Percentiles rank a stretch among this genome's conserved stretches.
Evolutionary conservation across 1,140 invertebrate genomes (phyloP).

Genomic region (Pseudachorutes palmiensis): DNA sequence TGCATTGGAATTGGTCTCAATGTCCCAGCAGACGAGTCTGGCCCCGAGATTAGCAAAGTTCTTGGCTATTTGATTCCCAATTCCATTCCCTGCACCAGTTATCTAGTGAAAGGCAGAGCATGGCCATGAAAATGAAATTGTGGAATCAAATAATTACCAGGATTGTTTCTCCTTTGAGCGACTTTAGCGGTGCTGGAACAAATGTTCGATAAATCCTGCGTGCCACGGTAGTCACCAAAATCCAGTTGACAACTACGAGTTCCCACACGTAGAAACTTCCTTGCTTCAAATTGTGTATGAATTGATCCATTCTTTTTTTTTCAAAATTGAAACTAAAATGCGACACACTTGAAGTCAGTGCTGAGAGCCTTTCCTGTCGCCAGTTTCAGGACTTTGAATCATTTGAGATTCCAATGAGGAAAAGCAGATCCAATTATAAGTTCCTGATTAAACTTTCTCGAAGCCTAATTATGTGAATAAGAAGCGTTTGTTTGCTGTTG

Average conservation of each 20-base stretch:
- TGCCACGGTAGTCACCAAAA: not conserved
- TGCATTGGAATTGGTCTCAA: conserved; percentile 25
- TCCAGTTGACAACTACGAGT: not conserved
- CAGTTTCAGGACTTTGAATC: too few species aligned
- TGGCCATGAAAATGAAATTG: not conserved
- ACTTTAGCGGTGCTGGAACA: conserved; percentile 20
- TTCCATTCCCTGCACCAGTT: conserved; percentile 34
- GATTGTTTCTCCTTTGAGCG: conserved; percentile 31
- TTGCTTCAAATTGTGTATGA: not conserved
- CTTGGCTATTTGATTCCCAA: conserved; percentile 28
- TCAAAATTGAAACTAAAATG: too few species aligned
- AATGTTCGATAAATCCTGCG: not conserved
- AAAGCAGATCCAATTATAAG: too few species aligned
- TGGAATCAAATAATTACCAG: conserved; percentile 20
- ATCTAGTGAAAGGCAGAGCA: conserved; percentile 19
- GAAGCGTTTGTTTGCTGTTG: too few species aligned
- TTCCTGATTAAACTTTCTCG: too few species aligned
- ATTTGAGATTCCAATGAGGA: too few species aligned
- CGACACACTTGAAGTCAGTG: too few species aligned
- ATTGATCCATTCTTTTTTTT: not conserved
- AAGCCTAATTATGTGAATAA: too few species aligned
- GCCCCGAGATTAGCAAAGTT: conserved; percentile 22
- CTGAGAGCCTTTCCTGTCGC: too few species aligned
- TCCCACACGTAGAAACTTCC: not conserved
- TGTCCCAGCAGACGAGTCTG: conserved; percentile 35